phyloP scores from a whole-genome alignment of 2,888 invertebrate genomes.

The Antheraea assamensis region DNA sequence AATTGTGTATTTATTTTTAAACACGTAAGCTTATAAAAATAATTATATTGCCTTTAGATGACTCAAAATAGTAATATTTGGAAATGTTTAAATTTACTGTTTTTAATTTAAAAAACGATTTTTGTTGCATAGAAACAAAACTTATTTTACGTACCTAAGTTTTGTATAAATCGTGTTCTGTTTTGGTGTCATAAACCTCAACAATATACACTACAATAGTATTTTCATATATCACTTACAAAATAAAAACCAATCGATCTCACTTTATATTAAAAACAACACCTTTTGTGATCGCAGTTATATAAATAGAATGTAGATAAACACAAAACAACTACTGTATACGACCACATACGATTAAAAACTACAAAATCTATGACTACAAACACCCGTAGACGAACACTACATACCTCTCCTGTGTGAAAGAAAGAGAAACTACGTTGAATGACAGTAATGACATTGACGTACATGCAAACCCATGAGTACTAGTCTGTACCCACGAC shows the following conservation, averaged over 20 bases:
- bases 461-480: too few species aligned
- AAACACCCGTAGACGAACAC: too few species aligned
- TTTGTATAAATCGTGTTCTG: neutral
- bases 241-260: neutral
- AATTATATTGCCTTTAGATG: neutral
- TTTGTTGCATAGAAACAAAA: neutral
- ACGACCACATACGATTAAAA: too few species aligned
- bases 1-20: neutral
- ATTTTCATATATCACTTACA: neutral
- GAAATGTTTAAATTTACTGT: neutral
- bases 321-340: neutral
- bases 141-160: neutral
- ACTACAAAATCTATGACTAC: too few species aligned
- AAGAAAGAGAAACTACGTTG: neutral
- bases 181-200: neutral
- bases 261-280: neutral
- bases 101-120: neutral
- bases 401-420: neutral
- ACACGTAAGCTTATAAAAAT: constrained; percentile 8
- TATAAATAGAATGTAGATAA: neutral
- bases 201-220: neutral
- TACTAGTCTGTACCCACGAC: too few species aligned
- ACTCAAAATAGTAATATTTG: neutral
- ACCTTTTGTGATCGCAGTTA: neutral
- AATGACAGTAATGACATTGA: neutral